Percentiles rank a stretch among this genome's conserved stretches.
These are phyloP conservation scores for Diadegma fenestrale DNA, from an alignment of 2,888 invertebrate genomes.

Conservation along the genomic window DNA sequence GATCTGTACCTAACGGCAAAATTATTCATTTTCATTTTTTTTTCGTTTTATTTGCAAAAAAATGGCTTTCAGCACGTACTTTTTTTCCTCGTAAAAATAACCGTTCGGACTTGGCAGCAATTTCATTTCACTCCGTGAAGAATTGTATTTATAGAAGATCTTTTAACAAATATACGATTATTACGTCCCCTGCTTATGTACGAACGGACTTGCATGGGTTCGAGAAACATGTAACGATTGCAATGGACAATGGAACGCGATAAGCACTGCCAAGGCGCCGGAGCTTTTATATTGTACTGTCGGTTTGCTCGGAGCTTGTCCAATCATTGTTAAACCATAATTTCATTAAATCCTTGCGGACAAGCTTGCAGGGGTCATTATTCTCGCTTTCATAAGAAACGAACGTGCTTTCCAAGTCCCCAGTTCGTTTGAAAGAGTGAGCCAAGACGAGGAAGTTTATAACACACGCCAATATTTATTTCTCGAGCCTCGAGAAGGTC, in stretches of 20 bases:
- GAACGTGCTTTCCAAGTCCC: slow-evolving; percentile 33
- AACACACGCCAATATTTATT: not conserved
- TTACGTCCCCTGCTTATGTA: not conserved
- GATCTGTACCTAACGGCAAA: slow-evolving; percentile 44
- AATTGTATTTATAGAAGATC: not conserved
- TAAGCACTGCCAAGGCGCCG: slow-evolving; percentile 59
- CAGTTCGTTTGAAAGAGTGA: slow-evolving; percentile 1
- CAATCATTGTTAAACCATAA: slow-evolving; percentile 66
- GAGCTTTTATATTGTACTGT: slow-evolving; percentile 1
- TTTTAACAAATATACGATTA: slow-evolving; percentile 25
- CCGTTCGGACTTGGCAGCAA: not conserved
- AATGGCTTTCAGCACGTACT: not conserved
- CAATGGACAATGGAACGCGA: slow-evolving; percentile 65
- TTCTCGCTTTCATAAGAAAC: slow-evolving; percentile 57
- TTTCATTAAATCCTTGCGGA: slow-evolving; percentile 61
- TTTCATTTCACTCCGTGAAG: not conserved
- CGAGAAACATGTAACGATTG: slow-evolving; percentile 49
- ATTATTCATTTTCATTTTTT: slow-evolving; percentile 35
- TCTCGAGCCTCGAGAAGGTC: not conserved
- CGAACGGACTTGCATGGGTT: not conserved
- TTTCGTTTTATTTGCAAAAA: not conserved
- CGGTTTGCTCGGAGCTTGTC: slow-evolving; percentile 32
- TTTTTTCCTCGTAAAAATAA: not conserved
- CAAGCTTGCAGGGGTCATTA: slow-evolving; percentile 57
- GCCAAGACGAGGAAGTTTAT: slow-evolving; percentile 28